phyloP scores from a whole-genome alignment of 2,113 vertebrate genomes.

The Smithornis capensis region DNA sequence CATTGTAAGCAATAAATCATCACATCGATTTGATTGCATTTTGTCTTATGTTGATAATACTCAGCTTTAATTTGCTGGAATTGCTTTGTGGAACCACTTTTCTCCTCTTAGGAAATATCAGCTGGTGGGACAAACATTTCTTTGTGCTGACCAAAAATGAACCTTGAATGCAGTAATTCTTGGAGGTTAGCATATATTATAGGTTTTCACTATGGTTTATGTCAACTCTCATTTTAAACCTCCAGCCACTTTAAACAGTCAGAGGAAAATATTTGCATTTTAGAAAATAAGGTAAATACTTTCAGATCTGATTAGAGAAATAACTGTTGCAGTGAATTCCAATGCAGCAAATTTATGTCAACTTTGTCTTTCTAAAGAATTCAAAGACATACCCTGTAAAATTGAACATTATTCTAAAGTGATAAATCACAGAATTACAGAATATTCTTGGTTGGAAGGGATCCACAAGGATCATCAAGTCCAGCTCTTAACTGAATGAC shows the following conservation, averaged over 20 bases:
- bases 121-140: not conserved
- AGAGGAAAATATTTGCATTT: not conserved
- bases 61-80: not conserved
- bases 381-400: fast-evolving
- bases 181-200: not conserved
- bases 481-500: not conserved
- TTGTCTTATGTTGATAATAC: not conserved
- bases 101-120: not conserved
- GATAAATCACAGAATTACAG: not conserved
- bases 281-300: not conserved
- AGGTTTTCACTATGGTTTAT: not conserved
- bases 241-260: not conserved
- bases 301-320: not conserved
- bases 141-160: not conserved
- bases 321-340: not conserved
- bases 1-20: not conserved
- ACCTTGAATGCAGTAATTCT: not conserved
- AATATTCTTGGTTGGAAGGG: not conserved
- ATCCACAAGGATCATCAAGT: not conserved
- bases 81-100: not conserved
- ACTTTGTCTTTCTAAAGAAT: not conserved
- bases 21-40: not conserved
- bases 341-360: not conserved
- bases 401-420: not conserved
- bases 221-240: not conserved